These are phyloP conservation scores for Eulithis testata DNA, from an alignment of 2,888 invertebrate species.

Conservation along the genomic window DNA sequence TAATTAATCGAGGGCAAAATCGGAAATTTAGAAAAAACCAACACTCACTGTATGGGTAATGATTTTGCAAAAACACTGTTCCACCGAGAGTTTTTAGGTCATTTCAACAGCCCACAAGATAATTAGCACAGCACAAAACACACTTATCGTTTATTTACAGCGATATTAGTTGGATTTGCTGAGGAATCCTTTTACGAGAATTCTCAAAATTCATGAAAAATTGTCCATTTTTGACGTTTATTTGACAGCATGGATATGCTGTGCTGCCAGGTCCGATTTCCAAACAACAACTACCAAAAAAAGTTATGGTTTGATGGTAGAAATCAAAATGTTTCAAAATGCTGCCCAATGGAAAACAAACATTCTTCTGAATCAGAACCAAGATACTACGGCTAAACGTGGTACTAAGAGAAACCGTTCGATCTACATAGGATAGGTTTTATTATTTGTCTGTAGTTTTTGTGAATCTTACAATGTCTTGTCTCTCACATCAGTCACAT, in stretches of 20 bases:
- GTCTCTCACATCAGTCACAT: no score
- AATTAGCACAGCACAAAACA: constrained; percentile 35
- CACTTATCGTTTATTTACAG: constrained; percentile 46
- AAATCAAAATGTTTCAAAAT: no score
- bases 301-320: no score
- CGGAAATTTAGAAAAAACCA: constrained; percentile 38
- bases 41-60: constrained; percentile 44
- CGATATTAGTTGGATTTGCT: constrained; percentile 47
- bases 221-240: constrained; percentile 67
- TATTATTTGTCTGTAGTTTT: no score
- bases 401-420: no score
- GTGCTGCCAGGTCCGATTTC: no score
- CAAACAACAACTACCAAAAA: no score
- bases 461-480: no score
- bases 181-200: constrained; percentile 50
- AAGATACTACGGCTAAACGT: no score
- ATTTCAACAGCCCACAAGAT: constrained; percentile 42
- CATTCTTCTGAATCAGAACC: no score
- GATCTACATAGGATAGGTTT: no score
- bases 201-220: constrained; percentile 61
- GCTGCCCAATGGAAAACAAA: no score
- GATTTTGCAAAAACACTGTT: constrained; percentile 42
- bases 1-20: constrained; percentile 53
- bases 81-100: constrained; percentile 20
- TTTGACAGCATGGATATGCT: constrained; percentile 36